Evolutionary conservation across 2,113 vertebrate genomes (phyloP), one percentile per base, ranked within the genome.

Genomic region (Trinectes maculatus): DNA sequence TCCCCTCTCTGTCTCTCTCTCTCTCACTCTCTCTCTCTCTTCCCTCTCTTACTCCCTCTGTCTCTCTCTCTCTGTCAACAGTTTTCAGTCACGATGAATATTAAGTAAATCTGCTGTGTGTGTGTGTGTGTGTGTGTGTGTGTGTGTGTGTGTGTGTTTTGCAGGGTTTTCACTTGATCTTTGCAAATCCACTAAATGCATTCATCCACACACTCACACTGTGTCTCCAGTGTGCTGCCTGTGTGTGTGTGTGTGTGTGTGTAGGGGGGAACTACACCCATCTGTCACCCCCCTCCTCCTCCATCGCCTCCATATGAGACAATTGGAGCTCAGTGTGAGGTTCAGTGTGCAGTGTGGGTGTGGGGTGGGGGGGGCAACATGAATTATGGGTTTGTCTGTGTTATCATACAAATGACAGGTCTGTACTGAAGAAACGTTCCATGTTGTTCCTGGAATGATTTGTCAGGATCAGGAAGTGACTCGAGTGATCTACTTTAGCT

Each of bases 111-210:
- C 28, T 3, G 15, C 5, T 2, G 31, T 13, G 11, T 11, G 21
- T 40, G 34, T 56, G 31, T 54, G 67, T 44, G n/a, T n/a, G n/a
- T n/a, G n/a, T 2, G 31, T 13, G 11, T 11, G 21, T 40, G 34
- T 56, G 31, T 54, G 67, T 44, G 44, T 21, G 58, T 24, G 25
- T 26, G 40, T 53, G 47, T 8, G 56, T 6, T 28, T 53, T 31
- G 33, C 19, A 7, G 64, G 71, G 54, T 42, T 66, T 44, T 54
- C 24, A 69, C 55, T 71, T 71, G 64, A 82, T 79, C 81, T 84
- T 57, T 71, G 56, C 71, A 86, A 84, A 84, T 87, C 85, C 79
- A 63, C 76, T 42, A 44, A 80, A 80, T 70, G 48, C 75, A 87
- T 87, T 59, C 79, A 51, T 69, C 58, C 73, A 66, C 85, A 87